Evolutionary conservation across 1,140 invertebrate species (phyloP), one percentile per base, ranked within the genome.

Genomic region (Caenorhabditis inopinata): DNA sequence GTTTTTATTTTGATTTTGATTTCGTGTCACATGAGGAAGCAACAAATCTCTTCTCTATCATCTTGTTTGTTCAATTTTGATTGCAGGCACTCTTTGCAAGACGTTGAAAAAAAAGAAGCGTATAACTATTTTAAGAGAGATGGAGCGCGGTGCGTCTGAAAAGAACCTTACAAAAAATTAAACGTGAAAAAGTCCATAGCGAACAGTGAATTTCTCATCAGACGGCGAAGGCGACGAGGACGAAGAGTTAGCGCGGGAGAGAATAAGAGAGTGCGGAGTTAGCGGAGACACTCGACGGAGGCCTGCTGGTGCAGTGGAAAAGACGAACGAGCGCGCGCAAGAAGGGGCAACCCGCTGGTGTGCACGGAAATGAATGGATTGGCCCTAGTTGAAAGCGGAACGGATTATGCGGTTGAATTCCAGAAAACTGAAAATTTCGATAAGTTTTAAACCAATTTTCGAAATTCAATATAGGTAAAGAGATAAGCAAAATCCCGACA

Each of bases 271-370:
- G 32, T 21, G 27, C 32, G 11, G 1, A 1, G 12, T 32, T 68
- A 4, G 58, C 0, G n/a, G n/a, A 42, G 58, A 68, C 32, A 21
- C 16, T 9, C 35, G 18, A 38, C 4, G 38, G 23, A 9, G 27
- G 58, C n/a, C 58, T 42, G 32, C 58, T 68, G 58, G 58, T 38
- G 58, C 58, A 68, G n/a, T 42, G 27, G n/a, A 62, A 51, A 62
- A 14, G 5, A 16, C 53, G 53, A 68, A 32, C 14, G 58, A 38
- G 58, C 29, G 58, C 58, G 58, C 58, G 32, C 23, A 53, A 25
- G 27, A 21, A 2, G 58, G 38, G 58, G n/a, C 27, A n/a, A 18
- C 32, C n/a, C 38, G 58, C n/a, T 68, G 58, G 27, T 3, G 6
- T 35, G 58, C 58, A 68, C 58, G 58, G 58, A 42, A 68, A 68